Percentiles rank a stretch among this genome's conserved stretches.
Conservation (phyloP, 1,140 invertebrate genomes). For the Drosophila repleta region DNA sequence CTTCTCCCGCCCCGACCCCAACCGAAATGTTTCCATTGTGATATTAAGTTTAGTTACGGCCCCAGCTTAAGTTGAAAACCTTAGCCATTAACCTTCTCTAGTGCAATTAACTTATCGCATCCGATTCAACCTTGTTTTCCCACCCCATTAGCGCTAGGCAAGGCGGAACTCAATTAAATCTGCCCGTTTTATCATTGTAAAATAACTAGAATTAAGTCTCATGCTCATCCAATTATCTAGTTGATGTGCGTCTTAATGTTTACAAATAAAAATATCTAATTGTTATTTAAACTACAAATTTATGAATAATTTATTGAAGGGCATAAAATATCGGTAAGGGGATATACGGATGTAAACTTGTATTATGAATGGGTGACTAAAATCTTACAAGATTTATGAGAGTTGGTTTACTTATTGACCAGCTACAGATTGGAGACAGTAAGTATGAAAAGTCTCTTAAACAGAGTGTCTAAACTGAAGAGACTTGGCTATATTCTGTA, state of each 20-base stretch:
- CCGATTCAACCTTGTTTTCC: background rate
- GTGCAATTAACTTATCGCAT: constrained; percentile 66
- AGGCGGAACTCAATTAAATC: constrained; percentile 2
- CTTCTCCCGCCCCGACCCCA: constrained; percentile 3
- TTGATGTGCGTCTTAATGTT: constrained; percentile 73
- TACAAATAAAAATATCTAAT: constrained; percentile 78
- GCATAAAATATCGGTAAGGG: background rate
- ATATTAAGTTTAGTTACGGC: constrained; percentile 73
- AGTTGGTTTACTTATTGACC: no score
- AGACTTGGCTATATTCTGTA: no score
- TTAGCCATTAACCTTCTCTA: constrained; percentile 52
- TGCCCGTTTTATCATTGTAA: constrained; percentile 60
- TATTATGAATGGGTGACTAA: no score
- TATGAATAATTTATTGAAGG: background rate
- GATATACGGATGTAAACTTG: background rate
- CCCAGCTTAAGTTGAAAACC: constrained; percentile 9
- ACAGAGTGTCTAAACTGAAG: no score
- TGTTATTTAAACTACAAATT: constrained; percentile 63
- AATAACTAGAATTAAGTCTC: constrained; percentile 67
- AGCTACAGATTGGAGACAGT: no score
- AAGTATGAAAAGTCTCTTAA: no score
- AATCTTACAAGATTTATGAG: no score
- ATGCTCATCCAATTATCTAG: constrained; percentile 47
- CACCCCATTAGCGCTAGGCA: background rate
- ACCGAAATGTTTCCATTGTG: constrained; percentile 63